Evolutionary conservation across 2,888 invertebrate genomes (phyloP), one percentile per base, ranked within the genome.

Genomic region (Ochropleura leucogaster): DNA sequence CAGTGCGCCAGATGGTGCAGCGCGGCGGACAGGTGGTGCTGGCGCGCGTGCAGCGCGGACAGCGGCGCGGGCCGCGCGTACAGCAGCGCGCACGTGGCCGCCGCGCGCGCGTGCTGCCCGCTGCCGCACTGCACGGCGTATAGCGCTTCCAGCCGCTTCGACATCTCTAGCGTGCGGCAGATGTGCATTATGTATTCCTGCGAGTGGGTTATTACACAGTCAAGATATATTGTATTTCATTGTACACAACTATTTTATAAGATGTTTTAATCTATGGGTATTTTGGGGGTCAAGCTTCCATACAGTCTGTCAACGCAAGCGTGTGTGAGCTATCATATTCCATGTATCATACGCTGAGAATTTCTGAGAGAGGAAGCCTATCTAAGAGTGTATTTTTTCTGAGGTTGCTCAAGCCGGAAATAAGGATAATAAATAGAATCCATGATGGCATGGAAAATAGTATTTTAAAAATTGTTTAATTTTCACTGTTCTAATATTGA

Each of bases 31-130:
- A 98, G 94, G 30, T 30, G 30, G 30, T 30, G 30, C 30, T 30
- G 30, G 30, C 30, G 30, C 30, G 30, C 30, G 30, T 30, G 30
- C 84, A 96, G 93, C n/a, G 95, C 92, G 94, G 97, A 96, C 94
- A 10, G 97, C 60, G 67, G 83, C 78, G 62, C 77, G 7, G 92
- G 97, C 68, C 97, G 96, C n/a, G 97, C 96, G 93, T 98, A 98
- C 90, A 98, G 97, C 78, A 97, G 97, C 68, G 98, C 98, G 90
- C 98, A 98, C 0, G 98, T 98, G 96, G 98, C 98, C 8, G 98
- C 97, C 0, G 98, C 98, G 70, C 98, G 97, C 55, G 98, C 97
- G 79, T 97, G 97, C 92, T 98, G 98, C 55, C 97, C 97, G 90
- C 98, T 97, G 69, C 97, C 97, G 68, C 97, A 95, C 90, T 98